Percentiles rank a stretch among this genome's conserved stretches.
Conservation (phyloP, 2,797 vertebrate genomes). For the Coregonus ussuriensis region DNA sequence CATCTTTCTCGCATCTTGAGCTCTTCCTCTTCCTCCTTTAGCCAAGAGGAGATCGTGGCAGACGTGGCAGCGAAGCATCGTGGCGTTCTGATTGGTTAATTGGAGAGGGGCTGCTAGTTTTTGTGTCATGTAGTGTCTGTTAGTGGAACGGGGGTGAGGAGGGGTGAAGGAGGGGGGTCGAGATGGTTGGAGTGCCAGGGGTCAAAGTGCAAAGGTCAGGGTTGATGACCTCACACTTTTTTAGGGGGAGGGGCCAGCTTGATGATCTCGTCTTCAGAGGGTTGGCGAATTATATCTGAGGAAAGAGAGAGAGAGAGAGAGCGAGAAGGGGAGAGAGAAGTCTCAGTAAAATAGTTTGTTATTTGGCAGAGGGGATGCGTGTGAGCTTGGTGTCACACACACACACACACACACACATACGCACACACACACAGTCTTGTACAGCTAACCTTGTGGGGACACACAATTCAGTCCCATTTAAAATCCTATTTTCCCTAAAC, state of each 20-base stretch:
- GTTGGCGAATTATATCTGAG: slow-evolving; percentile 93
- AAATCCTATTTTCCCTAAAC: too few species aligned
- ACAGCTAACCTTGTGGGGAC: too few species aligned
- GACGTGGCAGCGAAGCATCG: slow-evolving; percentile 37
- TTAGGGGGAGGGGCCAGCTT: slow-evolving; percentile 93
- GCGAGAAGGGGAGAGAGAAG: not conserved
- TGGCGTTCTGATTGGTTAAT: slow-evolving; percentile 67
- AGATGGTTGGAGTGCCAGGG: slow-evolving; percentile 52
- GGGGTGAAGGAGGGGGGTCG: slow-evolving; percentile 15
- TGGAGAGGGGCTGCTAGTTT: slow-evolving; percentile 28
- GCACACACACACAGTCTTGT: too few species aligned
- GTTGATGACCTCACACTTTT: slow-evolving; percentile 81
- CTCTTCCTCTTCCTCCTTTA: slow-evolving; percentile 31
- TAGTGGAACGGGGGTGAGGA: not conserved
- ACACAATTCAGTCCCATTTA: too few species aligned
- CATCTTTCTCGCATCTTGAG: slow-evolving; percentile 26
- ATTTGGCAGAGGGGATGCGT: slow-evolving; percentile 92
- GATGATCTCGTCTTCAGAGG: slow-evolving; percentile 96
- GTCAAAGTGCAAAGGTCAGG: slow-evolving; percentile 61
- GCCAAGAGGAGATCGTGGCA: slow-evolving; percentile 30
- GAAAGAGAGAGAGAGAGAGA: not conserved
- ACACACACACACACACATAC: slow-evolving; percentile 37
- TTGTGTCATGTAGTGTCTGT: slow-evolving; percentile 2
- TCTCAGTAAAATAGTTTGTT: slow-evolving; percentile 58
- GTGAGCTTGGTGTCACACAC: slow-evolving; percentile 80